Evolutionary conservation across 1,140 invertebrate species (phyloP), one percentile per base, ranked within the genome.

Genomic region (Cydia pomonella): DNA sequence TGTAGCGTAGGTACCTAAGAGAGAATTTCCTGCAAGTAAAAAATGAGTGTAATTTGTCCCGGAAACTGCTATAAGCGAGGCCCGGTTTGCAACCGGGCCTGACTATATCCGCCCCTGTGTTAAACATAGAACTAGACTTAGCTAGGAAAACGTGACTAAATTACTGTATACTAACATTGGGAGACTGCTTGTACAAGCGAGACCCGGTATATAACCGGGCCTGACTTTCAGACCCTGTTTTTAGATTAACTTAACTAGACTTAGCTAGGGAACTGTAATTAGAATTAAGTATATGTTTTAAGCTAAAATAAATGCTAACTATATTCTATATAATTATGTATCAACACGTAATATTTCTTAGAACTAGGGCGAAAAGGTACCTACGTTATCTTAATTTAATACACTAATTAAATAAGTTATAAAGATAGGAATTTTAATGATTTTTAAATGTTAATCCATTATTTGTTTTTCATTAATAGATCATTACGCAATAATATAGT

Each of bases 21-120:
- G 63, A 33, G 29, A 23, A 41, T 38, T 64, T 69, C 64, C 64
- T 69, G 64, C 18, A 69, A 69, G 64, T 69, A 69, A 69, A 64
- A 66, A n/a, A 33, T 18, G 7, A 33, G 27, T 69, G 16, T 69
- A 69, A 69, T 33, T 41, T 16, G 16, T 33, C 29, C 64, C 29
- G 64, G 64, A 69, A 69, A 69, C 64, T 69, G 64, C 64, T n/a
- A 18, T 38, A 38, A 69, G 64, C 64, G 64, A 69, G 64, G 10
- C 64, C 29, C 64, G 64, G 64, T 33, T 16, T 38, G 27, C 13
- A 12, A 23, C 64, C 64, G 64, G 64, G 64, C 29, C 64, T 69
- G 64, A 69, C 64, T 69, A 69, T 69, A 69, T 69, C 64, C n/a
- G 64, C 64, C 64, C 64, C 64, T 69, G 64, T 69, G 29, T 64